These are phyloP conservation scores for Lutjanus campechanus DNA, from an alignment of 2,797 vertebrate species.

Conservation along the genomic window DNA sequence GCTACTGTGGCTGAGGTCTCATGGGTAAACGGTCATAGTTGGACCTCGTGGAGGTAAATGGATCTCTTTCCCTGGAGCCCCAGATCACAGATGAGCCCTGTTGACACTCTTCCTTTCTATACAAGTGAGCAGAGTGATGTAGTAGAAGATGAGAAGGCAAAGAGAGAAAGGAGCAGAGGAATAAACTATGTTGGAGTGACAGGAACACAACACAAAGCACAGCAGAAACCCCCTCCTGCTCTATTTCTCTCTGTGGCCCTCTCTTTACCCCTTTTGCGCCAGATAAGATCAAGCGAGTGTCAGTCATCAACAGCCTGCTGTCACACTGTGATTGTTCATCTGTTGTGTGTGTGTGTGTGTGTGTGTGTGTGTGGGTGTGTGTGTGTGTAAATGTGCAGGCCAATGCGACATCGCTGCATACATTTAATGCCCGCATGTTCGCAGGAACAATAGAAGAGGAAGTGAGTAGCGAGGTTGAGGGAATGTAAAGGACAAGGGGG, in stretches of 20 bases:
- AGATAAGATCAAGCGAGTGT: slow-evolving; percentile 93
- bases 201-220: slow-evolving; percentile 72
- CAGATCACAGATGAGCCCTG: slow-evolving; percentile 62
- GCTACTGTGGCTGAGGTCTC: slow-evolving; percentile 60
- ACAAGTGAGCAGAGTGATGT: slow-evolving; percentile 46
- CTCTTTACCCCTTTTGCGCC: slow-evolving; percentile 61
- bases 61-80: slow-evolving; percentile 61
- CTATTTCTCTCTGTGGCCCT: slow-evolving; percentile 60
- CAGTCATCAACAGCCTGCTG: slow-evolving; percentile 91
- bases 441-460: slow-evolving; percentile 70
- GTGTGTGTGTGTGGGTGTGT: no score
- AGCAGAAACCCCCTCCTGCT: slow-evolving; percentile 32
- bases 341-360: slow-evolving; percentile 57
- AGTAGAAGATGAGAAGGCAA: slow-evolving; percentile 42
- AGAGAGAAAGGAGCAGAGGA: slow-evolving; percentile 49
- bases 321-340: slow-evolving; percentile 91
- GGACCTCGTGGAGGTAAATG: slow-evolving; percentile 71
- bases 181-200: slow-evolving; percentile 69
- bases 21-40: slow-evolving; percentile 62
- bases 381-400: slow-evolving; percentile 65
- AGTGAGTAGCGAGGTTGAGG: slow-evolving; percentile 57
- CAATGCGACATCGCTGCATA: slow-evolving; percentile 74
- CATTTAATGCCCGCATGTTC: slow-evolving; percentile 66
- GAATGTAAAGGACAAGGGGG: slow-evolving; percentile 68
- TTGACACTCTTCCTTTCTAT: slow-evolving; percentile 54